Conservation (phyloP, 92 coral and sea anemone genomes). For the Meandrina meandrites region DNA sequence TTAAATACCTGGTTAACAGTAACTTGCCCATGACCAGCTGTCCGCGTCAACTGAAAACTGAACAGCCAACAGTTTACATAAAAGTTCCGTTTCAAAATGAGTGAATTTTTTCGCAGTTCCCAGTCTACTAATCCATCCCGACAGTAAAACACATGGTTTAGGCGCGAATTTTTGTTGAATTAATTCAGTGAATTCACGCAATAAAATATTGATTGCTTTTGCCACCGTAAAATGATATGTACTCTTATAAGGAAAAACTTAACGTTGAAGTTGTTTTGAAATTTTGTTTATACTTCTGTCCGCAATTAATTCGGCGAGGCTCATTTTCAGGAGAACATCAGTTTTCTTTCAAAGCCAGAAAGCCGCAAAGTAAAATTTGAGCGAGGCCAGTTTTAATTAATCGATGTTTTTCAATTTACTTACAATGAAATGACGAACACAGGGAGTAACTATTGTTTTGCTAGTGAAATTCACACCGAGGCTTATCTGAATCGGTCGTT, state of each 20-base stretch:
- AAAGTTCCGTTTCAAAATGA: not conserved
- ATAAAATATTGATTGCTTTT: conserved; percentile 42
- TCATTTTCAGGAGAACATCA: not conserved
- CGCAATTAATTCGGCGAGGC: not conserved
- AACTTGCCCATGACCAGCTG: conserved; percentile 28
- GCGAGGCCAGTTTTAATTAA: not conserved
- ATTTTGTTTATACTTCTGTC: not conserved
- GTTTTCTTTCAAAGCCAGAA: not conserved
- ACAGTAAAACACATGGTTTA: not conserved
- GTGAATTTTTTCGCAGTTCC: not conserved
- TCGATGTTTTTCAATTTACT: not conserved
- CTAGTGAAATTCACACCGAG: conserved; percentile 15
- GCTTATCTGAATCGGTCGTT: not conserved
- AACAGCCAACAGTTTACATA: not conserved
- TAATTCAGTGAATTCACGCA: conserved; percentile 18
- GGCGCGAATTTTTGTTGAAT: not conserved
- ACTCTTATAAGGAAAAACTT: not conserved
- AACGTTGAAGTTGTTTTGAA: conserved; percentile 19
- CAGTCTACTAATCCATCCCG: not conserved
- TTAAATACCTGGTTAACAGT: conserved; percentile 35
- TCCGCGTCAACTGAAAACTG: not conserved
- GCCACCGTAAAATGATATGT: conserved; percentile 18
- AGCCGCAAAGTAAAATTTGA: not conserved
- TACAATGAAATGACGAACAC: conserved; percentile 15
- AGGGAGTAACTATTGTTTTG: conserved; percentile 30